phyloP scores from a whole-genome alignment of 2,113 vertebrate genomes.

The Pollimyrus isidori region DNA sequence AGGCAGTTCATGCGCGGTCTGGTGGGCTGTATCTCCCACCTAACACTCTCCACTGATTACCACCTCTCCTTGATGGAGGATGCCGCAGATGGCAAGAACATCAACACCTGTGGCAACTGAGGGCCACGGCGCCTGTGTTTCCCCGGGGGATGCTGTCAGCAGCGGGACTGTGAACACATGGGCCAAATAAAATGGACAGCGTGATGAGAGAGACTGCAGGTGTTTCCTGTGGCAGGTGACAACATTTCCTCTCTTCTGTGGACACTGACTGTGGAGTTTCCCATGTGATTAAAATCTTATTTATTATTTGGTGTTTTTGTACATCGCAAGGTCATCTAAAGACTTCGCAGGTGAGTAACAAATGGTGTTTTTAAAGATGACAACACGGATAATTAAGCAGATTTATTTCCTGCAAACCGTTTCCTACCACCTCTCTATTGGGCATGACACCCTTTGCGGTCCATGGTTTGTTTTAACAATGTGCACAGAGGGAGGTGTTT shows the following conservation, averaged over 20 bases:
- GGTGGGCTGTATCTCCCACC: constrained; percentile 89
- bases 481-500: background rate
- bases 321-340: constrained; percentile 47
- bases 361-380: constrained; percentile 25
- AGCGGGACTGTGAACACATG: background rate
- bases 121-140: background rate
- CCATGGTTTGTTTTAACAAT: background rate
- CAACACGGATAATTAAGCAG: background rate
- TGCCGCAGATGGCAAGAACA: constrained; percentile 85
- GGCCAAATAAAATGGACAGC: constrained; percentile 16
- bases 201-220: constrained; percentile 18
- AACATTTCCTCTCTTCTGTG: constrained; percentile 20
- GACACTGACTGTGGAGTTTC: constrained; percentile 35
- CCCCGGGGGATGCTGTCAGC: constrained; percentile 18
- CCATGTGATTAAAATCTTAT: constrained; percentile 30
- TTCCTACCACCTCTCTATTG: background rate
- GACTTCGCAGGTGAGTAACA: constrained; percentile 36
- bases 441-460: background rate
- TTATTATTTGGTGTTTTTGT: constrained; percentile 39
- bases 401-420: background rate
- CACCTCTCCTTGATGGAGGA: constrained; percentile 88
- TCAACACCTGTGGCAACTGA: constrained; percentile 85
- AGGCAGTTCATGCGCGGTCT: constrained; percentile 79
- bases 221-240: constrained; percentile 19
- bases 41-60: constrained; percentile 88